Evolutionary conservation across 2,113 vertebrate genomes (phyloP).

Genomic region (Tychaedon coryphoeus): DNA sequence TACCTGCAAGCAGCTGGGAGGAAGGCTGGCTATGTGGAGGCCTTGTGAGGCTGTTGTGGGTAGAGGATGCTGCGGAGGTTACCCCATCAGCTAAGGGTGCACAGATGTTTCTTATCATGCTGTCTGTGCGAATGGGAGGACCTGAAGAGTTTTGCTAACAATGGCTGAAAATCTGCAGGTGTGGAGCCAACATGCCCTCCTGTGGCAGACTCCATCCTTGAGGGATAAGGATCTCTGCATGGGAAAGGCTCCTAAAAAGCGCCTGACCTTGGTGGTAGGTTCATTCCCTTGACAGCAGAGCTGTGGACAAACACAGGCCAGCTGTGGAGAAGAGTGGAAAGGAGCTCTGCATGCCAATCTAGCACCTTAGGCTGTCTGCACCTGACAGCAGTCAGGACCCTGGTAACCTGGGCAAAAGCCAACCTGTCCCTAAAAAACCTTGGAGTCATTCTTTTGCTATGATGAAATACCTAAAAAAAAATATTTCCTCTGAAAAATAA

Average conservation of each 20-base stretch:
- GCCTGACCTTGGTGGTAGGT: neutral
- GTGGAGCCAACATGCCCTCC: neutral
- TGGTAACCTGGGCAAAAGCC: neutral
- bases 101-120: neutral
- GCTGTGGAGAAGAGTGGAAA: neutral
- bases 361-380: neutral
- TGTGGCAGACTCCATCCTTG: neutral
- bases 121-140: neutral
- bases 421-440: neutral
- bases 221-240: neutral
- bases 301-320: neutral
- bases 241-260: neutral
- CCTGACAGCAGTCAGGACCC: neutral
- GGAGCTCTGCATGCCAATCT: neutral
- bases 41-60: neutral
- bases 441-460: neutral
- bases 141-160: neutral
- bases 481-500: neutral
- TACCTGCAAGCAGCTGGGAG: rapidly evolving
- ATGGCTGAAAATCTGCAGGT: neutral
- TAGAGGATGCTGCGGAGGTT: neutral
- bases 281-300: neutral
- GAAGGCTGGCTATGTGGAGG: rapidly evolving
- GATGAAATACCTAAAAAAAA: neutral
- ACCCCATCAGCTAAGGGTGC: neutral